Percentiles rank a stretch among this genome's conserved stretches.
These are phyloP conservation scores for Marmota flaviventris DNA, from an alignment of 2,113 vertebrate species.

Conservation along the genomic window DNA sequence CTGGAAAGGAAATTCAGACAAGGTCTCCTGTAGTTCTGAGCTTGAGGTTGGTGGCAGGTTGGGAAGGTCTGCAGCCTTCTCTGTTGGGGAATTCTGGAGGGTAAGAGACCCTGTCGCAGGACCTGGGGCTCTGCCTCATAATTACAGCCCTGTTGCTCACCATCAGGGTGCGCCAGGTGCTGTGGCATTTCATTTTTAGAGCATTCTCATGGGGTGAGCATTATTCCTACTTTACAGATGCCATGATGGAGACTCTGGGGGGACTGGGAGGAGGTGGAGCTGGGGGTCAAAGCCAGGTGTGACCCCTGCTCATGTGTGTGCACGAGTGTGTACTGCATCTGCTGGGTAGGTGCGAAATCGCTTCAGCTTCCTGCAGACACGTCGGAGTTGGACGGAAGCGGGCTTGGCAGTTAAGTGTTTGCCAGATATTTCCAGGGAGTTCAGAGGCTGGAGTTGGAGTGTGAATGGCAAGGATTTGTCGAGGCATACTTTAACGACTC, in stretches of 20 bases:
- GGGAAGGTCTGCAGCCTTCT: background rate
- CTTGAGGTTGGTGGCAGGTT: background rate
- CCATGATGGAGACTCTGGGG: rapidly evolving
- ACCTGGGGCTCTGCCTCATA: rapidly evolving
- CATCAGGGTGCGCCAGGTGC: no score
- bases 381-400: background rate
- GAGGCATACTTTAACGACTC: background rate
- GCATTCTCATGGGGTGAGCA: rapidly evolving
- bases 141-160: rapidly evolving
- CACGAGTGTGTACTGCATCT: background rate
- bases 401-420: background rate
- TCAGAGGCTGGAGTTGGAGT: background rate
- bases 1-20: background rate
- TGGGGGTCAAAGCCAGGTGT: background rate
- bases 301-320: background rate
- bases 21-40: background rate
- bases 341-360: background rate
- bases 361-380: background rate
- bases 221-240: background rate
- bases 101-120: background rate
- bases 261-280: background rate
- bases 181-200: rapidly evolving
- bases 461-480: background rate
- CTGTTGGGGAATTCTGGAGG: background rate
- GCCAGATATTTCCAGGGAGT: background rate